phyloP scores from a whole-genome alignment of 1,140 invertebrate genomes.

The Zaprionus ornatus region DNA sequence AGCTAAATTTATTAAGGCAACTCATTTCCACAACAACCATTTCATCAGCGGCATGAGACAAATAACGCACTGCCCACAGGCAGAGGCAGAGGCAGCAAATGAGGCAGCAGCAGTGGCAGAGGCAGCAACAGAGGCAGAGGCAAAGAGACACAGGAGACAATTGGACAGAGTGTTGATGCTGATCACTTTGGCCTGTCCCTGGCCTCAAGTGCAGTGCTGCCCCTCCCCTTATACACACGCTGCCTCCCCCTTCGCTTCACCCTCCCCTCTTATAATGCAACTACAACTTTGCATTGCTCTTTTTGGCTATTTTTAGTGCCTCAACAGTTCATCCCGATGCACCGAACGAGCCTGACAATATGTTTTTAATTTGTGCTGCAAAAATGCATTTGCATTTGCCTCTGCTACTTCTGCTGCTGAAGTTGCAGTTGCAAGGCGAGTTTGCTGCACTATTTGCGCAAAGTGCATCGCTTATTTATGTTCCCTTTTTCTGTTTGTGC shows the following conservation, averaged over 20 bases:
- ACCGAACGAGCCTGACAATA: slow-evolving; percentile 60
- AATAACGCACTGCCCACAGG: slow-evolving; percentile 44
- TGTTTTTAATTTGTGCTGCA: slow-evolving; percentile 75
- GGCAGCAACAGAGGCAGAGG: neutral
- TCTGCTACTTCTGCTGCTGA: slow-evolving; percentile 35
- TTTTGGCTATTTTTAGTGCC: slow-evolving; percentile 65
- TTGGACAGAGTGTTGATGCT: slow-evolving; percentile 57
- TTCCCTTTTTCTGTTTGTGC: neutral
- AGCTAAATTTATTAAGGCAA: slow-evolving; percentile 78
- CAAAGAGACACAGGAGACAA: slow-evolving; percentile 30
- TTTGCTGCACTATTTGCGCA: slow-evolving; percentile 5
- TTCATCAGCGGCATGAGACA: slow-evolving; percentile 57
- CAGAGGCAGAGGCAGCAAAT: neutral
- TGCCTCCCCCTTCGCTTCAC: neutral
- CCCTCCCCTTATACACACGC: neutral
- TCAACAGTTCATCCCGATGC: slow-evolving; percentile 34
- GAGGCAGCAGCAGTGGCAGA: slow-evolving; percentile 12
- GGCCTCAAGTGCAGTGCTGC: slow-evolving; percentile 40
- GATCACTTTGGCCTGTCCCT: slow-evolving; percentile 55
- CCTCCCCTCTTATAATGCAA: neutral
- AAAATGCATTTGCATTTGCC: slow-evolving; percentile 58
- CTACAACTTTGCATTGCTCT: slow-evolving; percentile 11
- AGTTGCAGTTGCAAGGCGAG: slow-evolving; percentile 20
- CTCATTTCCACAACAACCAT: slow-evolving; percentile 65
- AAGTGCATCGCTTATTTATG: slow-evolving; percentile 11